Evolutionary conservation across 1,140 invertebrate genomes (phyloP).

Genomic region (Drosophila serrata): DNA sequence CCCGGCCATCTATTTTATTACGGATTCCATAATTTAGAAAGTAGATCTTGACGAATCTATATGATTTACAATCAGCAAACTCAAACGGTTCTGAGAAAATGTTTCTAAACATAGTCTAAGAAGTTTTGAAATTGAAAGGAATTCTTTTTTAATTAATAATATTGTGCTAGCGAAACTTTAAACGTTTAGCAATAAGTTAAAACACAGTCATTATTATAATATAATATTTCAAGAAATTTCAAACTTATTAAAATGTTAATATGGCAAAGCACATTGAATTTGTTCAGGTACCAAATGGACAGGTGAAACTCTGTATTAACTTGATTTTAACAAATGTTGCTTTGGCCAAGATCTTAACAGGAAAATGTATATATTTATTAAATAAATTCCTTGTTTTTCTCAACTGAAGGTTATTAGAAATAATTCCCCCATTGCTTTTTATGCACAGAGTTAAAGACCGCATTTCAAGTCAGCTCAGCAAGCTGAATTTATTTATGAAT

Average conservation of each 20-base stretch:
- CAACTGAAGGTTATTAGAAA: not conserved
- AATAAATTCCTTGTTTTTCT: too few relatives aligned
- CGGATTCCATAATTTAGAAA: slow-evolving; percentile 37
- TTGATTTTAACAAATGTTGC: not conserved
- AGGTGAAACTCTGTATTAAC: not conserved
- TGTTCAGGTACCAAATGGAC: not conserved
- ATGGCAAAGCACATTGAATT: not conserved
- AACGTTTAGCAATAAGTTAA: too few relatives aligned
- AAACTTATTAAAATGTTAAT: not conserved
- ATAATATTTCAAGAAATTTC: too few relatives aligned
- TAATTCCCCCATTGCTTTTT: not conserved
- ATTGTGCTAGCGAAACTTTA: too few relatives aligned
- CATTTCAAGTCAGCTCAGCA: too few relatives aligned
- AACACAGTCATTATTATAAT: too few relatives aligned
- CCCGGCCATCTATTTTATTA: slow-evolving; percentile 35
- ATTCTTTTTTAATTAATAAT: too few relatives aligned
- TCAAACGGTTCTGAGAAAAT: not conserved
- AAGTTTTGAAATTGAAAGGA: not conserved
- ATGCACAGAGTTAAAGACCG: too few relatives aligned
- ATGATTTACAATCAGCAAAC: slow-evolving; percentile 2
- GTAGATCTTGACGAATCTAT: slow-evolving; percentile 1
- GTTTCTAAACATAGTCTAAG: not conserved
- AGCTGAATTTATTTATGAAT: not conserved
- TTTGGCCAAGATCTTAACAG: not conserved
- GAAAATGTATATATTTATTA: too few relatives aligned